Percentiles rank a stretch among this genome's conserved stretches.
phyloP scores from a whole-genome alignment of 2,888 invertebrate genomes.

The Mayetiola destructor region DNA sequence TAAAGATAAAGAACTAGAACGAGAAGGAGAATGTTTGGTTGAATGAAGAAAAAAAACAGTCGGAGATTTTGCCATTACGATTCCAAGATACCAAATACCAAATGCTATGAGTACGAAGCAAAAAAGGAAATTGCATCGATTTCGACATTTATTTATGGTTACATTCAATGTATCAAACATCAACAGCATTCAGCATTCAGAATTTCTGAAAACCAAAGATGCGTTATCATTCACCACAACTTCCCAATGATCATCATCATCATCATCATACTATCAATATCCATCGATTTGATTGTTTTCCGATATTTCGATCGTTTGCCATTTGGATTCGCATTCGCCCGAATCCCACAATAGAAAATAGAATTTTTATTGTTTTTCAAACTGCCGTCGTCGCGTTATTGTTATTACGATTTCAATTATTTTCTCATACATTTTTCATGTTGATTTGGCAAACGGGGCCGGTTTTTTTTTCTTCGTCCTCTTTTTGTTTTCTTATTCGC shows the following conservation, averaged over 20 bases:
- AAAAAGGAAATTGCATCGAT: not conserved
- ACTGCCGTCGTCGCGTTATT: too few relatives aligned
- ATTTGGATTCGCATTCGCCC: too few relatives aligned
- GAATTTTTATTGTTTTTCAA: too few relatives aligned
- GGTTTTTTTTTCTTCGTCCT: not conserved
- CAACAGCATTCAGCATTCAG: not conserved
- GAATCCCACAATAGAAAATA: too few relatives aligned
- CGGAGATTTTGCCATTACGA: too few relatives aligned
- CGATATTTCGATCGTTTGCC: too few relatives aligned
- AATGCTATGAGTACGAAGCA: not conserved
- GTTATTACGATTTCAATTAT: constrained; percentile 13
- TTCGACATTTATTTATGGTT: constrained; percentile 4
- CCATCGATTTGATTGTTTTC: too few relatives aligned
- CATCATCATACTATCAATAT: too few relatives aligned
- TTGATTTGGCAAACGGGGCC: not conserved
- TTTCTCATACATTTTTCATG: constrained; percentile 11
- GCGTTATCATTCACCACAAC: too few relatives aligned
- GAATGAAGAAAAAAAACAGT: too few relatives aligned
- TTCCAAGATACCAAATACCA: too few relatives aligned
- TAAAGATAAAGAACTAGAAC: not conserved
- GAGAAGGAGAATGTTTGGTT: not conserved
- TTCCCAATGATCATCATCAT: too few relatives aligned
- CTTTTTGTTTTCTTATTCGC: not conserved
- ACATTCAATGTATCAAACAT: not conserved
- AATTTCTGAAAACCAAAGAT: not conserved